A percentile compares a stretch with the other conserved stretches of the same genome.
These are phyloP conservation scores for Sebastes hubbsi DNA, from an alignment of 2,797 vertebrate genomes.

Conservation along the genomic window DNA sequence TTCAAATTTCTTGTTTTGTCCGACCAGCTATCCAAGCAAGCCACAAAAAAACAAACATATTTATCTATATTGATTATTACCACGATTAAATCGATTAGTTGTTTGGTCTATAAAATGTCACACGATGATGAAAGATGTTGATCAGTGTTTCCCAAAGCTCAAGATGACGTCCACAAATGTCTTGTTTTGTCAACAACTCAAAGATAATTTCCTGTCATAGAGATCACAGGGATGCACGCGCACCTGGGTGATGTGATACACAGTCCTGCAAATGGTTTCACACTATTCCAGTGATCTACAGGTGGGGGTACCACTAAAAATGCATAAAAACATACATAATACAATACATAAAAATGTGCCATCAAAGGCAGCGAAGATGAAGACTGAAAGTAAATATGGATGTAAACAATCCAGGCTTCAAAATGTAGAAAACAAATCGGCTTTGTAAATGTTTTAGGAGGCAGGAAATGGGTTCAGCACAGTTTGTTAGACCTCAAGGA, in stretches of 20 bases:
- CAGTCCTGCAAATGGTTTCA: not conserved
- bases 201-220: too few relatives aligned
- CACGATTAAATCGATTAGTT: too few relatives aligned
- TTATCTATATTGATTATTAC: too few relatives aligned
- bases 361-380: not conserved
- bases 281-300: not conserved
- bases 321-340: too few relatives aligned
- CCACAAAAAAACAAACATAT: too few relatives aligned
- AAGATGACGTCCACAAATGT: too few relatives aligned
- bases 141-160: too few relatives aligned
- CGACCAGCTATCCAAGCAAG: too few relatives aligned
- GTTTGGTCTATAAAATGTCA: too few relatives aligned
- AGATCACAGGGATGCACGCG: not conserved
- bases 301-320: not conserved
- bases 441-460: not conserved
- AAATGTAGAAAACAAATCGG: not conserved
- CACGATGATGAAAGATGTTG: too few relatives aligned
- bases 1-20: too few relatives aligned
- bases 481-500: not conserved
- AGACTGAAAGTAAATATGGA: not conserved
- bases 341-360: not conserved
- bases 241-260: not conserved
- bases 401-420: not conserved
- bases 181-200: too few relatives aligned
- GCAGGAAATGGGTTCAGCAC: not conserved